Evolutionary conservation across 2,113 vertebrate species (phyloP).

Genomic region (Malurus elegans): DNA sequence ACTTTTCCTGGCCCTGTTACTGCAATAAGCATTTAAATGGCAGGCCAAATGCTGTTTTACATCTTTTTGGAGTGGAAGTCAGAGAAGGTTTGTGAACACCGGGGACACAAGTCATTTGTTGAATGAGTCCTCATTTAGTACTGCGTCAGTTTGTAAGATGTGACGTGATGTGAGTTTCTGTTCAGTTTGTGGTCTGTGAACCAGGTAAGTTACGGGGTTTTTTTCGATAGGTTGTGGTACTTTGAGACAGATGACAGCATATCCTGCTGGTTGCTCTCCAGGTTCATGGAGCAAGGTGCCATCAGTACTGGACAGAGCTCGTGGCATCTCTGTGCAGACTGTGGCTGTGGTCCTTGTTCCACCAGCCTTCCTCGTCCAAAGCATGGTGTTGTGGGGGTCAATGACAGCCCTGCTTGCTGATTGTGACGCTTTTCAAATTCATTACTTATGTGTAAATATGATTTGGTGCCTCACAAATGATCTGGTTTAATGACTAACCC

Average conservation of each 20-base stretch:
- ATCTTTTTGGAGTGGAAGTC: not conserved
- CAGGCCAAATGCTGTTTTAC: not conserved
- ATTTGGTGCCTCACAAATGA: not conserved
- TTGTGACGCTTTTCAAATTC: not conserved
- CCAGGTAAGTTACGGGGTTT: not conserved
- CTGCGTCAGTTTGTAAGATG: not conserved
- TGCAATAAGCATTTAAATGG: not conserved
- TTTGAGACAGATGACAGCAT: not conserved
- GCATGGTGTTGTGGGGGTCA: not conserved
- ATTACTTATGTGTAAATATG: not conserved
- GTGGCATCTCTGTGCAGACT: not conserved
- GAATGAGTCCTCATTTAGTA: not conserved
- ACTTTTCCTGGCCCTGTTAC: rapidly evolving
- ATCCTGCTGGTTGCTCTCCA: not conserved
- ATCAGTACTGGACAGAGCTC: not conserved
- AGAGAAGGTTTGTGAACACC: not conserved
- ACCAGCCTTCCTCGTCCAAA: not conserved
- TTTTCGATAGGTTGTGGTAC: not conserved
- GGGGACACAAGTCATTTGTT: not conserved
- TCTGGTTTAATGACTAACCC: not conserved
- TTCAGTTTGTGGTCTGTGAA: not conserved
- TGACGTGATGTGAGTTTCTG: not conserved
- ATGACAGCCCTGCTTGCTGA: not conserved
- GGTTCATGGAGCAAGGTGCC: not conserved
- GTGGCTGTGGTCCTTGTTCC: not conserved